Evolutionary conservation across 2,113 vertebrate genomes (phyloP), one percentile per base, ranked within the genome.

Genomic region (Riparia riparia): DNA sequence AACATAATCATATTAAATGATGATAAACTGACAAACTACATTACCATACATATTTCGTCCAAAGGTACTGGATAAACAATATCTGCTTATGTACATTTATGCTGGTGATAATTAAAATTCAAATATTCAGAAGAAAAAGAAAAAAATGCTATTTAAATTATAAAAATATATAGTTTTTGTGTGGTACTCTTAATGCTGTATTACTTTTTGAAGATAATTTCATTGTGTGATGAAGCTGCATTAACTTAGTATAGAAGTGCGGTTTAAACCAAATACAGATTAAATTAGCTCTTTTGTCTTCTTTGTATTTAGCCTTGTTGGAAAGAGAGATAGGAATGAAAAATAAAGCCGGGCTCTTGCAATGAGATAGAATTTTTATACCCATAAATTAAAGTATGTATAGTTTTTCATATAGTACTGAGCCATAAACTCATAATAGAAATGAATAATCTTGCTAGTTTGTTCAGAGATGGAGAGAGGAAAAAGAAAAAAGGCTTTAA

Each of bases 1-100:
- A 95, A 96, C 94, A 86, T 92, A 96, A 96, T 97, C 92, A 84
- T 96, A 96, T 83, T 96, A 93, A 96, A 95, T 90, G 89, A 91
- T 83, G 93, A 95, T 96, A 97, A 96, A 91, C 87, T 88, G 86
- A 89, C 97, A 96, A 96, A 96, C 97, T 93, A 93, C 76, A 86
- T 95, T 91, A 94, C 85, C 92, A 94, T 96, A 96, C 93, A 82
- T 93, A 96, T 88, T 96, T 94, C 91, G 91, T 79, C 92, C 93
- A 92, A 95, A 96, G 93, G 71, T 95, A 96, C 66, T 78, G 82
- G 84, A 95, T 95, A 97, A 86, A 96, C n/a, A 10, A 51, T 90
- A 89, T 78, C 86, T 95, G 86, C 73, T 94, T 96, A 97, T 97
- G 87, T 97, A 95, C 95, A 97, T 84, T 92, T 82, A 91, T 94